A percentile compares a stretch with the other conserved stretches of the same genome.
These are phyloP conservation scores for Lophius piscatorius DNA, from an alignment of 2,113 vertebrate species.

Conservation along the genomic window DNA sequence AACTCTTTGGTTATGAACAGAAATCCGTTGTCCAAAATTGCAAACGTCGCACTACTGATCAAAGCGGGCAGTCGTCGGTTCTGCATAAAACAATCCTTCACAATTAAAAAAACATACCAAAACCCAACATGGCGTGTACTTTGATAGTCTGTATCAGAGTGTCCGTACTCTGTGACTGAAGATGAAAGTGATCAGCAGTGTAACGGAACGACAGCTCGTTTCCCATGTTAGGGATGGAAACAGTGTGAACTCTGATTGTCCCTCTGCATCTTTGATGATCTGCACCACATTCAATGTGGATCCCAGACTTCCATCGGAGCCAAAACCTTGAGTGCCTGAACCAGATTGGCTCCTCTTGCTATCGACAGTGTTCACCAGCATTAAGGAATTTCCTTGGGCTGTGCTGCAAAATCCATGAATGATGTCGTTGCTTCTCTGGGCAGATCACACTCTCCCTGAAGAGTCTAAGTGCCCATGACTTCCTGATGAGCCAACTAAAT, in stretches of 20 bases:
- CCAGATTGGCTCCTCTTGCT: slow-evolving; percentile 20
- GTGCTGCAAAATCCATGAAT: slow-evolving; percentile 25
- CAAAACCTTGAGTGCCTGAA: slow-evolving; percentile 10
- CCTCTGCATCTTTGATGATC: slow-evolving; percentile 15
- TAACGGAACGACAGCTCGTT: background rate
- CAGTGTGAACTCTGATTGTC: slow-evolving; percentile 3
- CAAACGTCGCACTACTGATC: slow-evolving; percentile 34
- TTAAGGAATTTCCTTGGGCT: slow-evolving; percentile 21
- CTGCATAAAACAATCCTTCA: slow-evolving; percentile 11
- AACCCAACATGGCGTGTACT: background rate
- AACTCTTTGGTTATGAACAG: slow-evolving; percentile 2
- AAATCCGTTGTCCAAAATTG: slow-evolving; percentile 24
- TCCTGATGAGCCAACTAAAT: background rate
- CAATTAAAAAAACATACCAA: slow-evolving; percentile 2
- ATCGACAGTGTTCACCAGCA: slow-evolving; percentile 9
- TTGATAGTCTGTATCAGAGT: background rate
- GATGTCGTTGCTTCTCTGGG: slow-evolving; percentile 11
- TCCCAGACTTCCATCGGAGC: background rate
- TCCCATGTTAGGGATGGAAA: background rate
- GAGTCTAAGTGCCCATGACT: no score
- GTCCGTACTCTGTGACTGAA: slow-evolving; percentile 1
- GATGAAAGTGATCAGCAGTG: background rate
- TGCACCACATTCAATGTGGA: slow-evolving; percentile 4
- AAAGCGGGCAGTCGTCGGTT: slow-evolving; percentile 21
- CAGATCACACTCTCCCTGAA: no score